Evolutionary conservation across 2,888 invertebrate genomes (phyloP).

Genomic region (Drosophila recens): DNA sequence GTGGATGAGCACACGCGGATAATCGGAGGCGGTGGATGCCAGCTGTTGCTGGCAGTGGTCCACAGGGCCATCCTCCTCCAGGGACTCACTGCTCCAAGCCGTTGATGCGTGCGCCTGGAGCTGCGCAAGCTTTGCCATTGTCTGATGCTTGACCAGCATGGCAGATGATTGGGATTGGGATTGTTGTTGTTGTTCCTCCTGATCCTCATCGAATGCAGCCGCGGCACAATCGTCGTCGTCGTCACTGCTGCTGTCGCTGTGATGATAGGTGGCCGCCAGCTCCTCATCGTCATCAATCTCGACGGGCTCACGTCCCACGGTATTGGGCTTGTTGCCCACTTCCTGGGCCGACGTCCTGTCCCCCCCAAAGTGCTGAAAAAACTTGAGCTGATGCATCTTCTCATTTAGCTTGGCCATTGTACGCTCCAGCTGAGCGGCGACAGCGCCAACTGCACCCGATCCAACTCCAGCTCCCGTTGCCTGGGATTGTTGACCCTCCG

Average conservation of each 20-base stretch:
- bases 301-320: slow-evolving; percentile 46
- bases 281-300: slow-evolving; percentile 69
- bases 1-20: slow-evolving; percentile 82
- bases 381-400: slow-evolving; percentile 78
- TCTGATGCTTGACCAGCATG: slow-evolving; percentile 36
- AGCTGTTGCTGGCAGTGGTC: slow-evolving; percentile 24
- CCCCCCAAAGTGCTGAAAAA: slow-evolving; percentile 47
- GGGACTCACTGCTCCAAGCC: slow-evolving; percentile 79
- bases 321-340: slow-evolving; percentile 45
- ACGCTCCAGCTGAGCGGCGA: slow-evolving; percentile 59
- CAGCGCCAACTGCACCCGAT: neutral
- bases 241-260: slow-evolving; percentile 59
- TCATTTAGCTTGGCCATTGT: slow-evolving; percentile 79
- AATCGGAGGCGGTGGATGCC: slow-evolving; percentile 47
- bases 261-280: slow-evolving; percentile 63
- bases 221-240: slow-evolving; percentile 37
- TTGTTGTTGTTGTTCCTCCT: neutral
- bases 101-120: slow-evolving; percentile 47
- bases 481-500: no score
- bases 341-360: slow-evolving; percentile 1
- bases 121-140: slow-evolving; percentile 50
- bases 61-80: slow-evolving; percentile 60
- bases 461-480: no score
- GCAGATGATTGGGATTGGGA: neutral
- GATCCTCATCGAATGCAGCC: slow-evolving; percentile 45